Conservation (phyloP, 2,888 invertebrate genomes). For the Xestia xanthographa region DNA sequence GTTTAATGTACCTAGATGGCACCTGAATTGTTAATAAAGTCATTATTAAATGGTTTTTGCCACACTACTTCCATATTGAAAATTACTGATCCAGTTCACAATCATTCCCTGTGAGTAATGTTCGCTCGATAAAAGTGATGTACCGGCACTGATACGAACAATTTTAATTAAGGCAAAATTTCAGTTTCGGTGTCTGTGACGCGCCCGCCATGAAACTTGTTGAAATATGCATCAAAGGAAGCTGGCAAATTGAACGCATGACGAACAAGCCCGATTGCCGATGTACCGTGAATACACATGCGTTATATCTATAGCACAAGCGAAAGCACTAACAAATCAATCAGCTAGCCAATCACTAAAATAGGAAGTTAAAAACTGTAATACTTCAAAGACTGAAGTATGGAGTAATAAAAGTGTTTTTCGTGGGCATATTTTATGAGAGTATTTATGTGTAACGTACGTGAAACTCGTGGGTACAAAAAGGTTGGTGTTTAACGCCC, state of each 20-base stretch:
- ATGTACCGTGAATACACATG: constrained; percentile 68
- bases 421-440: constrained; percentile 41
- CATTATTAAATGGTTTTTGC: constrained; percentile 47
- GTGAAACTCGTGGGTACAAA: constrained; percentile 38
- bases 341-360: constrained; percentile 50
- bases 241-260: constrained; percentile 76
- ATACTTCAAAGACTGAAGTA: constrained; percentile 37
- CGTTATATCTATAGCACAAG: constrained; percentile 59
- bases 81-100: constrained; percentile 49
- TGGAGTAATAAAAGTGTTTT: constrained; percentile 53
- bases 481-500: constrained; percentile 45
- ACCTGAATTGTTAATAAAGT: constrained; percentile 32
- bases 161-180: constrained; percentile 78
- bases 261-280: constrained; percentile 70
- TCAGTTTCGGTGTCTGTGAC: constrained; percentile 61
- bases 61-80: constrained; percentile 31
- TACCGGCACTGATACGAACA: constrained; percentile 64
- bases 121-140: constrained; percentile 57
- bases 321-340: constrained; percentile 64
- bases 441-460: constrained; percentile 26
- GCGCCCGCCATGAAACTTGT: constrained; percentile 72
- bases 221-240: constrained; percentile 83
- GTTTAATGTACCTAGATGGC: constrained; percentile 47
- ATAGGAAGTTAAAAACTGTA: constrained; percentile 42
- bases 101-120: constrained; percentile 59